A percentile compares a stretch with the other conserved stretches of the same genome.
Conservation (phyloP, 2,888 invertebrate species). For the Gastracanthus pulcherrimus region DNA sequence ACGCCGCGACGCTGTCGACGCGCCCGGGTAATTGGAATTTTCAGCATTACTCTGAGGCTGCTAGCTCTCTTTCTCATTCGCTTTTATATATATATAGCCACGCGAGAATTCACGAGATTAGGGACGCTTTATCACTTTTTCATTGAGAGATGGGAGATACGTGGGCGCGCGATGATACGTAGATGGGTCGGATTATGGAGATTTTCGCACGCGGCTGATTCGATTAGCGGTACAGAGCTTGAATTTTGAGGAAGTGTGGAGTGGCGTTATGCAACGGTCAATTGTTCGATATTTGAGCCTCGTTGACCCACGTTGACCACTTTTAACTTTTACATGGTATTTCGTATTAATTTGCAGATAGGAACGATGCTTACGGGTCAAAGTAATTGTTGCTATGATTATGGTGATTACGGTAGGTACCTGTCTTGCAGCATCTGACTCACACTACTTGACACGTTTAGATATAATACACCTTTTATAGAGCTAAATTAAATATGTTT, state of each 20-base stretch:
- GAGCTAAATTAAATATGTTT: background rate
- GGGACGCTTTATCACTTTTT: background rate
- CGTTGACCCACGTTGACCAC: background rate
- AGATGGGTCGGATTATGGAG: slow-evolving; percentile 7
- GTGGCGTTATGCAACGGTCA: background rate
- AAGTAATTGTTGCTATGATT: background rate
- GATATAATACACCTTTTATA: background rate
- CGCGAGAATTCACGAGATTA: background rate
- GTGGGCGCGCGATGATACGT: background rate
- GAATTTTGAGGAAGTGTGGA: background rate
- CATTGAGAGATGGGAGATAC: background rate
- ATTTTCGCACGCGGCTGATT: slow-evolving; percentile 13
- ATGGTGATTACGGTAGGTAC: background rate
- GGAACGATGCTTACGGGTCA: background rate
- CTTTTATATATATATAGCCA: background rate
- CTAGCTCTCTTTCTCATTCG: background rate
- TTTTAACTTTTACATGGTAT: background rate
- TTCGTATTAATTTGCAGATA: background rate
- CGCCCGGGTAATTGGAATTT: slow-evolving; percentile 46
- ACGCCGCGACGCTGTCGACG: background rate
- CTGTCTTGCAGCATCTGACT: background rate
- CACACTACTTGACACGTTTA: background rate
- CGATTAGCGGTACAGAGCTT: background rate
- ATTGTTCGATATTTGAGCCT: background rate
- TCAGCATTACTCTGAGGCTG: slow-evolving; percentile 34